Conservation (phyloP, 2,888 invertebrate species). For the Agrochola lychnidis region DNA sequence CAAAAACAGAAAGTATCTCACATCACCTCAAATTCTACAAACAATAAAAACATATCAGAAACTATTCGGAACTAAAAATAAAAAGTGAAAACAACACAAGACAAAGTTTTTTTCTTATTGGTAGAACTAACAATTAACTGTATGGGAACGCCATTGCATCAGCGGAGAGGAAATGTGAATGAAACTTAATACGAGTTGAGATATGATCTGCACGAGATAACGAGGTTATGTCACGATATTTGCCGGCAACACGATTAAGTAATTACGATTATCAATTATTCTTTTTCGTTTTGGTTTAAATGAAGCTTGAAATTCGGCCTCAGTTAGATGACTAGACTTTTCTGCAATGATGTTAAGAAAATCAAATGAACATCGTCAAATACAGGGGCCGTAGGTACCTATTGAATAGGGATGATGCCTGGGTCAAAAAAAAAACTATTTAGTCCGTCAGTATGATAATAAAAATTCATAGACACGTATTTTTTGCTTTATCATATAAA, state of each 20-base stretch:
- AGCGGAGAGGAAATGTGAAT: conserved; percentile 81
- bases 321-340: background rate
- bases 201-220: conserved; percentile 62
- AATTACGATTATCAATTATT: conserved; percentile 57
- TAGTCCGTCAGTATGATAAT: too few species aligned
- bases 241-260: conserved; percentile 57
- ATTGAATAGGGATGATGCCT: too few species aligned
- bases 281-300: conserved; percentile 17
- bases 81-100: conserved; percentile 64
- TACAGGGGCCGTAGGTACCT: background rate
- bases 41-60: conserved; percentile 39
- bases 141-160: conserved; percentile 80
- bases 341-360: background rate
- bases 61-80: conserved; percentile 36
- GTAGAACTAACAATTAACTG: conserved; percentile 59
- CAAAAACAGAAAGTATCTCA: background rate
- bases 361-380: background rate
- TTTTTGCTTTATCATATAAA: too few species aligned
- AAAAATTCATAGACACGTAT: too few species aligned
- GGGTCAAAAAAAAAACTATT: too few species aligned
- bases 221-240: conserved; percentile 64
- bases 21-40: conserved; percentile 1
- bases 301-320: background rate
- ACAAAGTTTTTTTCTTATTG: conserved; percentile 34
- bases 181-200: conserved; percentile 76